phyloP scores from a whole-genome alignment of 2,113 vertebrate species.

The Illadopsis cleaveri region DNA sequence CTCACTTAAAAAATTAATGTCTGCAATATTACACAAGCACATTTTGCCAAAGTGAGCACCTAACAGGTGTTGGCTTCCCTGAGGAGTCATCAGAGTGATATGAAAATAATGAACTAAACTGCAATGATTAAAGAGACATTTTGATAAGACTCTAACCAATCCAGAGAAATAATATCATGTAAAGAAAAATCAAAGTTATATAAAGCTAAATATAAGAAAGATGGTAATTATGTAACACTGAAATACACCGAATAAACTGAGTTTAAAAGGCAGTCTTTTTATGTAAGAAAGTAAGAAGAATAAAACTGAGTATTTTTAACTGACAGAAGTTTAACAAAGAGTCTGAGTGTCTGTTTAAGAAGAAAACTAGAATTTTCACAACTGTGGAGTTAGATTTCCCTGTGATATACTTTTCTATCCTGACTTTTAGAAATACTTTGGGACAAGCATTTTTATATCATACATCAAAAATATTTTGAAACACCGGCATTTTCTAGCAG shows the following conservation, averaged over 20 bases:
- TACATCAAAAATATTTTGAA: neutral
- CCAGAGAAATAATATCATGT: neutral
- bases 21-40: neutral
- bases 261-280: neutral
- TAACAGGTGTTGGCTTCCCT: neutral
- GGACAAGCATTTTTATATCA: neutral
- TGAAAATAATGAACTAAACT: slow-evolving; percentile 7
- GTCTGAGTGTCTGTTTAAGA: neutral
- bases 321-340: neutral
- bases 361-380: neutral
- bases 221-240: neutral
- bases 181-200: slow-evolving; percentile 19
- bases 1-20: neutral
- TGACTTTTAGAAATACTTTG: neutral
- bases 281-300: neutral
- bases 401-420: neutral
- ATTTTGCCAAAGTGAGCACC: neutral
- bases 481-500: neutral
- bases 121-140: slow-evolving; percentile 32
- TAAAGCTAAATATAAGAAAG: neutral
- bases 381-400: neutral
- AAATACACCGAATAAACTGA: neutral
- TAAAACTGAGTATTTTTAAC: neutral
- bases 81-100: neutral
- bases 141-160: neutral